Evolutionary conservation across 2,797 vertebrate genomes (phyloP), one percentile per base, ranked within the genome.

Genomic region (Petrocephalus sullivani): DNA sequence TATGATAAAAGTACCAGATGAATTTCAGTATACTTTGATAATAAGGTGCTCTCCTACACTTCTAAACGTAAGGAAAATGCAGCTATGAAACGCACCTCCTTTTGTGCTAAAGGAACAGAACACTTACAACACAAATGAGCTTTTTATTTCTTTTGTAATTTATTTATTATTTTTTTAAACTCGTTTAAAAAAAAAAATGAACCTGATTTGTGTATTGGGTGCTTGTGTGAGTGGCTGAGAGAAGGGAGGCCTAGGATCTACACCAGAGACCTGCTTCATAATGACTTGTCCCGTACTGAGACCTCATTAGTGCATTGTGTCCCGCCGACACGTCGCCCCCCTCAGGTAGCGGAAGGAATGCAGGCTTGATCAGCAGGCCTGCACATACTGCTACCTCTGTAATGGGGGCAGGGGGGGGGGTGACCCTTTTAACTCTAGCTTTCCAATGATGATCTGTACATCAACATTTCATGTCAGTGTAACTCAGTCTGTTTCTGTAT

Each of bases 11-110:
- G 92, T 93, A 93, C 92, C 91, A 91, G 92, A 93, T 93, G 90
- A 64, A 89, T 94, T 95, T 93, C 92, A 93, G 91, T 93, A 94
- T 95, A 92, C 92, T 94, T 93, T 87, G 90, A 94, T 93, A 92
- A 91, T 93, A 93, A 88, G 95, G 95, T 96, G 96, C 95, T 96
- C 93, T 96, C 94, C 93, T 96, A 93, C 94, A 96, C 95, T 95
- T 94, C 94, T 95, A 95, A 96, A 75, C 67, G 67, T 93, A 93
- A 94, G 94, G 95, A 96, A 85, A 93, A 93, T 92, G 95, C 95
- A 96, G 95, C 95, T 96, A 95, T 93, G 91, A 91, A 92, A 91
- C 91, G 90, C 91, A 90, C 91, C 91, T 49, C 91, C 89, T 91
- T 87, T 91, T 93, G 91, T 93, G 92, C 93, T 93, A 91, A 84